Conservation (phyloP, 2,888 invertebrate genomes). For the Anodontia alba region DNA sequence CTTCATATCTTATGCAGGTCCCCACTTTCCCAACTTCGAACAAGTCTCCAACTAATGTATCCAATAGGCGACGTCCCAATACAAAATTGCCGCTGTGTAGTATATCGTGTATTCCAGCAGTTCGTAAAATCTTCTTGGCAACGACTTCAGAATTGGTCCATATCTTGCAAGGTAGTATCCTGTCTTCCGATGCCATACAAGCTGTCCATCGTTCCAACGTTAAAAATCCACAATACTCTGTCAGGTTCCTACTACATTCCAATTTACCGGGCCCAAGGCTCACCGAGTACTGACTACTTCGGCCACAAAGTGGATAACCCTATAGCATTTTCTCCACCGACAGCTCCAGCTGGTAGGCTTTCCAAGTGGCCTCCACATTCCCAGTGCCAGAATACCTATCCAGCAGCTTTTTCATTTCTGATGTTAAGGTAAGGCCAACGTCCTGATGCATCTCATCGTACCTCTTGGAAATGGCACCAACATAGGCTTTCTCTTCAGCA, state of each 20-base stretch:
- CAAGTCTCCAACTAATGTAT: constrained; percentile 25
- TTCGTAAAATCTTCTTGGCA: constrained; percentile 19
- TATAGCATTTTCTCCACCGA: constrained; percentile 27
- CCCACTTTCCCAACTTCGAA: constrained; percentile 19
- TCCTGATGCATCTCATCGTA: constrained; percentile 7
- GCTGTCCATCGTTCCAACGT: constrained; percentile 33
- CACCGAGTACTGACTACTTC: constrained; percentile 24
- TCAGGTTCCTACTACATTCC: constrained; percentile 22
- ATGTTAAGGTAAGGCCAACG: constrained; percentile 25
- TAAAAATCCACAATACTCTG: constrained; percentile 37
- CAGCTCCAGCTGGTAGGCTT: constrained; percentile 34
- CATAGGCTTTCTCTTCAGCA: constrained; percentile 29
- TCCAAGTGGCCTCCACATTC: constrained; percentile 29
- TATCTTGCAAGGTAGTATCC: constrained; percentile 31
- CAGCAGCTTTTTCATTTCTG: constrained; percentile 22
- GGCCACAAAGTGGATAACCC: constrained; percentile 23
- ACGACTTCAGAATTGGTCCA: constrained; percentile 29
- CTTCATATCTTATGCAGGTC: constrained; percentile 21
- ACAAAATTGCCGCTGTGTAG: constrained; percentile 23
- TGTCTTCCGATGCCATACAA: constrained; percentile 36
- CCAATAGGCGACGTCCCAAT: constrained; percentile 31
- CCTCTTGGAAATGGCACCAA: constrained; percentile 36
- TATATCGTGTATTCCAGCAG: constrained; percentile 40
- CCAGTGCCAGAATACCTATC: constrained; percentile 26
- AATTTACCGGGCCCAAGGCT: constrained; percentile 32